Conservation (phyloP, 1,140 invertebrate species). For the Ruditapes philippinarum region DNA sequence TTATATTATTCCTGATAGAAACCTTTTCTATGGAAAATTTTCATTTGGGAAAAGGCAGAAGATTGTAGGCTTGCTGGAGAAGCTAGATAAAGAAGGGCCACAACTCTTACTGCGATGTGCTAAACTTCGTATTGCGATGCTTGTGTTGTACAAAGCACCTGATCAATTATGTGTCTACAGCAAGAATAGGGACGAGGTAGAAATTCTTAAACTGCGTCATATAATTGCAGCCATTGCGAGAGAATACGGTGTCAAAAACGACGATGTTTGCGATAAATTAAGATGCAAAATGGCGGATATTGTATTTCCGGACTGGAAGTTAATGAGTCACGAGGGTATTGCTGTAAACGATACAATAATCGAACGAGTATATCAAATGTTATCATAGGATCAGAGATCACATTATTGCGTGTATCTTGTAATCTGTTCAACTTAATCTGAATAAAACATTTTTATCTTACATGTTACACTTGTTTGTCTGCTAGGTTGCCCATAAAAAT, state of each 20-base stretch:
- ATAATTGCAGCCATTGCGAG: neutral
- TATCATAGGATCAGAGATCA: neutral
- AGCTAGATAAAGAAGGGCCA: neutral
- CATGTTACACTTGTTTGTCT: too few species aligned
- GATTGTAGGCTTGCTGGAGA: neutral
- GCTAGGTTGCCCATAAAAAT: too few species aligned
- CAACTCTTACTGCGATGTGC: neutral
- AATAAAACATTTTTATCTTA: too few species aligned
- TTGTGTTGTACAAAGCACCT: neutral
- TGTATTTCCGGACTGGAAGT: neutral
- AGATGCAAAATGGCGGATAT: neutral
- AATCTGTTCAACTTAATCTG: too few species aligned
- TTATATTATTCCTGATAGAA: constrained; percentile 13
- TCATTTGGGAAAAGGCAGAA: neutral
- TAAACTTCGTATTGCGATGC: neutral
- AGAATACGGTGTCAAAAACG: neutral
- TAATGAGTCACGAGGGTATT: neutral
- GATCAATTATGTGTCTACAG: neutral
- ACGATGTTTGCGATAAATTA: neutral
- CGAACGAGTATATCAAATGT: neutral
- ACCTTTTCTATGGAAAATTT: neutral
- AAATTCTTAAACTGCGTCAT: neutral
- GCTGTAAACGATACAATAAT: neutral
- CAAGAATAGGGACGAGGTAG: neutral
- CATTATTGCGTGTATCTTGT: too few species aligned